A percentile compares a stretch with the other conserved stretches of the same genome.
Evolutionary conservation across 2,888 invertebrate genomes (phyloP).

Genomic region (Eretmocerus hayati): DNA sequence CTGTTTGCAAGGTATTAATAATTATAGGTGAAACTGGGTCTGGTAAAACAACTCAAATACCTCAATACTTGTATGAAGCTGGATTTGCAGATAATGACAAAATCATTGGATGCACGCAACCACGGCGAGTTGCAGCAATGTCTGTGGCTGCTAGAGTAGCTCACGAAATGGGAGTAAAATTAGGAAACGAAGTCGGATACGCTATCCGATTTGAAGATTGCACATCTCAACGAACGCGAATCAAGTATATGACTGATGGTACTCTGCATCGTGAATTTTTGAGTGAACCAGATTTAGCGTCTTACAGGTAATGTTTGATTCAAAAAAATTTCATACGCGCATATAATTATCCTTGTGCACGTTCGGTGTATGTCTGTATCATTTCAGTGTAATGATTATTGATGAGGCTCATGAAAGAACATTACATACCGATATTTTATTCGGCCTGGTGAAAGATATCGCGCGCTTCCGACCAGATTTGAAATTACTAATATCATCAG

Average conservation of each 20-base stretch:
- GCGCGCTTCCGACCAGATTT: conserved; percentile 87
- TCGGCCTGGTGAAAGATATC: conserved; percentile 95
- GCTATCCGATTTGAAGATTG: conserved; percentile 98
- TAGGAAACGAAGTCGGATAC: conserved; percentile 87
- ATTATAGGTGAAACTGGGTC: conserved; percentile 99
- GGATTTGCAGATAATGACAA: conserved; percentile 79
- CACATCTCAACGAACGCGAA: conserved; percentile 90
- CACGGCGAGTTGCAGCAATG: conserved; percentile 97
- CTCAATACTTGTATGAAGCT: conserved; percentile 93
- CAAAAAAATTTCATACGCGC: conserved; percentile 26
- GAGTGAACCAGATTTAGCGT: conserved; percentile 90
- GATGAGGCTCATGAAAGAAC: conserved; percentile 99
- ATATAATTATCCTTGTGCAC: neutral
- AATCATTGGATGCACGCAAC: conserved; percentile 95
- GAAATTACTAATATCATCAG: conserved; percentile 94
- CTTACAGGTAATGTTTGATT: no score
- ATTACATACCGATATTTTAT: conserved; percentile 94
- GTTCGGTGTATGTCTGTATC: no score
- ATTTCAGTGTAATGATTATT: conserved; percentile 97
- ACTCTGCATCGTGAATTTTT: conserved; percentile 95
- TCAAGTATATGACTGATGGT: conserved; percentile 99
- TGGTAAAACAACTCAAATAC: conserved; percentile 98
- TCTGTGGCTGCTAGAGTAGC: conserved; percentile 98
- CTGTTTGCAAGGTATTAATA: conserved; percentile 83
- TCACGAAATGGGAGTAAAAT: conserved; percentile 93